Conservation (phyloP, 2,797 vertebrate genomes). For the Enteromius radiatus region DNA sequence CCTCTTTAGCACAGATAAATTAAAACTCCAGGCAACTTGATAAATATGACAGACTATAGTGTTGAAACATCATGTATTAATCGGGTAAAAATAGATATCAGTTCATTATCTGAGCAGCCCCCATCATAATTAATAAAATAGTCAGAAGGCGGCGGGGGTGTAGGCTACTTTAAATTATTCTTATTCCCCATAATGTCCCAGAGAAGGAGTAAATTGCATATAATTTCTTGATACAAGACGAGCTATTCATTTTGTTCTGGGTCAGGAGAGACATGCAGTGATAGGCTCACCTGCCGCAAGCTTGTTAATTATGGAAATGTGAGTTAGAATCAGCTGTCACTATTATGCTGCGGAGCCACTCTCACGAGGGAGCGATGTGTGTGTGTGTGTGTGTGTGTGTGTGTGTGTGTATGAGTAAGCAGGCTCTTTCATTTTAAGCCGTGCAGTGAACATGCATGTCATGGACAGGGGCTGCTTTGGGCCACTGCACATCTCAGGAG, state of each 20-base stretch:
- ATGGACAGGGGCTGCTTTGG: slow-evolving; percentile 45
- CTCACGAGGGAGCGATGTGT: slow-evolving; percentile 38
- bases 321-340: slow-evolving; percentile 45
- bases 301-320: slow-evolving; percentile 61
- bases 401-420: not conserved
- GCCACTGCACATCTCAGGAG: slow-evolving; percentile 39
- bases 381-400: slow-evolving; percentile 37
- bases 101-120: slow-evolving; percentile 70
- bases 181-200: slow-evolving; percentile 62
- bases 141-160: slow-evolving; percentile 57
- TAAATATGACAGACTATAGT: slow-evolving; percentile 79
- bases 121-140: slow-evolving; percentile 74
- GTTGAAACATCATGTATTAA: slow-evolving; percentile 77
- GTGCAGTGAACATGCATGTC: slow-evolving; percentile 49
- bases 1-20: slow-evolving; percentile 73
- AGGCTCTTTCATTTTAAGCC: slow-evolving; percentile 30
- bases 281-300: slow-evolving; percentile 56
- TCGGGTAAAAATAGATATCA: slow-evolving; percentile 82
- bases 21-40: slow-evolving; percentile 68
- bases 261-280: slow-evolving; percentile 39
- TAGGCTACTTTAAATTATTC: slow-evolving; percentile 65
- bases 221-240: slow-evolving; percentile 52
- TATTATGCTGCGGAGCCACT: slow-evolving; percentile 36
- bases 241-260: slow-evolving; percentile 53
- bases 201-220: slow-evolving; percentile 59